Percentiles rank a stretch among this genome's conserved stretches.
phyloP scores from a whole-genome alignment of 2,888 invertebrate species.

The Dexiosoma caninum region DNA sequence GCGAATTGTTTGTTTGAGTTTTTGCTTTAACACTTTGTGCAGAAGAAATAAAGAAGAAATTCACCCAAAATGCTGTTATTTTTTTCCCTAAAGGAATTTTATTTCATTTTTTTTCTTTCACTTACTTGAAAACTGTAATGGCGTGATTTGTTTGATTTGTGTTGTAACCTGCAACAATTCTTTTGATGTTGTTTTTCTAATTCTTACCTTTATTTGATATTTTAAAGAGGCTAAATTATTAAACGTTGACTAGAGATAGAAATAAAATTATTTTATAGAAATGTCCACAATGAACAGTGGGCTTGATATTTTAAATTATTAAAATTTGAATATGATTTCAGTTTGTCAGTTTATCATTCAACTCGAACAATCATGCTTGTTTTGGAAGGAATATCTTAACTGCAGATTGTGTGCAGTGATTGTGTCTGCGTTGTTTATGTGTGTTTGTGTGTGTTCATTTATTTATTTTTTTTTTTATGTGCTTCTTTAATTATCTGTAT shows the following conservation, averaged over 20 bases:
- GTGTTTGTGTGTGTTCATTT: no score
- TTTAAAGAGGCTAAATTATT: not conserved
- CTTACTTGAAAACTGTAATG: constrained; percentile 36
- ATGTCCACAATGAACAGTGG: no score
- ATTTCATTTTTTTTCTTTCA: constrained; percentile 17
- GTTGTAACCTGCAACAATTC: constrained; percentile 20
- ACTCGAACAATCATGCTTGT: no score
- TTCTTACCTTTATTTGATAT: constrained; percentile 17
- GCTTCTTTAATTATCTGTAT: no score
- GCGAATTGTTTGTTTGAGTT: constrained; percentile 47
- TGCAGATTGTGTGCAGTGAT: no score
- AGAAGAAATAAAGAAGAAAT: constrained; percentile 18
- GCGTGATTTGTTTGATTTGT: constrained; percentile 43
- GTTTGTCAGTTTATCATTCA: no score
- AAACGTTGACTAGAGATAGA: not conserved
- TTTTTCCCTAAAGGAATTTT: constrained; percentile 13
- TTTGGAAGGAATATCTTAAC: no score
- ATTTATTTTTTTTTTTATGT: no score
- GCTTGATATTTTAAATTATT: no score
- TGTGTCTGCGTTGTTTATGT: no score
- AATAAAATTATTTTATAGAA: no score
- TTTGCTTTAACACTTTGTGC: not conserved
- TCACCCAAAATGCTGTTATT: constrained; percentile 23
- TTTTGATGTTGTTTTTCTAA: not conserved
- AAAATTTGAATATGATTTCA: no score